Percentiles rank a stretch among this genome's conserved stretches.
Conservation (phyloP, 1,140 invertebrate species). For the Drosophila tsacasi region DNA sequence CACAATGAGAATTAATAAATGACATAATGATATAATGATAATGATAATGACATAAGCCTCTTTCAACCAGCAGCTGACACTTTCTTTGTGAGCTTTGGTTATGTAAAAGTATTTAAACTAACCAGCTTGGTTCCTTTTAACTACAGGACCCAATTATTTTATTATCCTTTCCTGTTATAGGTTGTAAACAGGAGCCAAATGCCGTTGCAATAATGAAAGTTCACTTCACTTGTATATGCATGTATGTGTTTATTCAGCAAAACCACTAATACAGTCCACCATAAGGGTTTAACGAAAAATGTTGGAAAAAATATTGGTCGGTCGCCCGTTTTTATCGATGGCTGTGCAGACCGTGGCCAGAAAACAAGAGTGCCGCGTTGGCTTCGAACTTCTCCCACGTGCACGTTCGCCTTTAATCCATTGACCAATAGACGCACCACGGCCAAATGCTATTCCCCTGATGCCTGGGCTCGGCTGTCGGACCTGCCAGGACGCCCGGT, state of each 20-base stretch:
- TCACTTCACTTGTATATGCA: neutral
- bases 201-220: neutral
- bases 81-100: neutral
- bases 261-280: neutral
- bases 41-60: too few species aligned
- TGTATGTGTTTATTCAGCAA: constrained; percentile 6
- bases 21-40: too few species aligned
- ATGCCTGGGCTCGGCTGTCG: constrained; percentile 15
- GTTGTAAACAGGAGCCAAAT: neutral
- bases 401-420: constrained; percentile 65
- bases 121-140: neutral
- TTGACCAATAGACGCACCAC: constrained; percentile 64
- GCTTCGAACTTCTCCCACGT: constrained; percentile 41
- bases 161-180: neutral
- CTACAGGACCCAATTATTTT: too few species aligned
- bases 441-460: constrained; percentile 39
- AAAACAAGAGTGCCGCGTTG: constrained; percentile 21
- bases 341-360: constrained; percentile 44
- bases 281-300: constrained; percentile 4
- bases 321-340: constrained; percentile 60
- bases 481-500: constrained; percentile 18
- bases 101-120: neutral
- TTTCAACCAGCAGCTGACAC: neutral
- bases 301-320: constrained; percentile 9
- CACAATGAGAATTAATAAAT: neutral